Percentiles rank a stretch among this genome's conserved stretches.
Evolutionary conservation across 2,888 invertebrate genomes (phyloP).

Genomic region (Pocota personata): DNA sequence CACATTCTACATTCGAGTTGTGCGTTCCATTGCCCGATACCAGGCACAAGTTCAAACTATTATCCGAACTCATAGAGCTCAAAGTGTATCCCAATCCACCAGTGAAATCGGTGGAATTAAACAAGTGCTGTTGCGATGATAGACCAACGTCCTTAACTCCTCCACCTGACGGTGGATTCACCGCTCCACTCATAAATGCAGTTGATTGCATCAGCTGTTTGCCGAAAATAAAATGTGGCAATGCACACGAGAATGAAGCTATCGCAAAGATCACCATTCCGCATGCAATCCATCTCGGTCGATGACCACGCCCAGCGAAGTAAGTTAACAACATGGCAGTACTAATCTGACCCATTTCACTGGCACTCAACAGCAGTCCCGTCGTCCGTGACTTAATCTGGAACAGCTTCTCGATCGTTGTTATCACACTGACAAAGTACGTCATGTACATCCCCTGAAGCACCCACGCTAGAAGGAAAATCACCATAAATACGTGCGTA

Average conservation of each 20-base stretch:
- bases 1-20: slow-evolving; percentile 82
- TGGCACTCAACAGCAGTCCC: slow-evolving; percentile 94
- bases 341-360: slow-evolving; percentile 96
- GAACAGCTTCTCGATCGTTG: slow-evolving; percentile 95
- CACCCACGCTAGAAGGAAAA: slow-evolving; percentile 94
- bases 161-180: background rate
- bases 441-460: slow-evolving; percentile 96
- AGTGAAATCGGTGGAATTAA: slow-evolving; percentile 47
- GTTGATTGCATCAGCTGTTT: slow-evolving; percentile 85
- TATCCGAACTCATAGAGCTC: slow-evolving; percentile 62
- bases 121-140: slow-evolving; percentile 41
- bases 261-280: slow-evolving; percentile 95
- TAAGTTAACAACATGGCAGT: slow-evolving; percentile 94
- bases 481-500: slow-evolving; percentile 93
- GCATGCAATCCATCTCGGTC: slow-evolving; percentile 96
- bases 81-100: slow-evolving; percentile 36
- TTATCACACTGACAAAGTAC: slow-evolving; percentile 96
- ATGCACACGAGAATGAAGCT: slow-evolving; percentile 92
- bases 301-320: slow-evolving; percentile 94
- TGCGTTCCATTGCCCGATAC: slow-evolving; percentile 61
- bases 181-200: slow-evolving; percentile 76
- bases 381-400: slow-evolving; percentile 96
- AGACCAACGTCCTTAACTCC: background rate
- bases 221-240: slow-evolving; percentile 94
- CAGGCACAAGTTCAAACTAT: slow-evolving; percentile 81